These are phyloP conservation scores for Drosophila kambysellisi DNA, from an alignment of 2,888 invertebrate species.

Conservation along the genomic window DNA sequence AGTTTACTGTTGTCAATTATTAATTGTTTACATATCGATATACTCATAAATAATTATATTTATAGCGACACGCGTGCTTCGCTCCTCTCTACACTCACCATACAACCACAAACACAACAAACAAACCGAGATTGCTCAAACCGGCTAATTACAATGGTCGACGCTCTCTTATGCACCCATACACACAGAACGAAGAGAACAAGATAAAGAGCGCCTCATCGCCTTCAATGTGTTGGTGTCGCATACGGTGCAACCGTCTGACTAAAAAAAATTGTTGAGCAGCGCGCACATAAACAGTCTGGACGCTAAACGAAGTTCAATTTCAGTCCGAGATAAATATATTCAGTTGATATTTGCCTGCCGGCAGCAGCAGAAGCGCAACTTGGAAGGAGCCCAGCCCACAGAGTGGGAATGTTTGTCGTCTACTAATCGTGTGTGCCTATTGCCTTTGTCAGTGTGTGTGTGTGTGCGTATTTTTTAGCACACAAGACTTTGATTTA, in stretches of 20 bases:
- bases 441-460: conserved; percentile 15
- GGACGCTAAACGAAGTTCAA: conserved; percentile 60
- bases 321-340: conserved; percentile 51
- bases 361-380: conserved; percentile 61
- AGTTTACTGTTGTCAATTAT: conserved; percentile 33
- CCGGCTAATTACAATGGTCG: conserved; percentile 51
- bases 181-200: conserved; percentile 28
- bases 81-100: conserved; percentile 13
- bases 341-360: conserved; percentile 67
- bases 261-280: conserved; percentile 40
- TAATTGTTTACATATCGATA: conserved; percentile 25
- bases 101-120: conserved; percentile 24
- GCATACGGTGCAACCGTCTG: conserved; percentile 20
- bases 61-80: conserved; percentile 44
- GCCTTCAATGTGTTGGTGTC: conserved; percentile 29
- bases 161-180: conserved; percentile 32
- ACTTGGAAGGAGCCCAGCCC: conserved; percentile 29
- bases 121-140: conserved; percentile 43
- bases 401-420: conserved; percentile 32
- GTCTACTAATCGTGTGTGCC: conserved; percentile 26
- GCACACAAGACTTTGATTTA: conserved; percentile 43
- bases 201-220: conserved; percentile 1
- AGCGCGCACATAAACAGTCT: conserved; percentile 40
- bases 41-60: conserved; percentile 30
- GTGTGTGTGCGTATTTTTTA: conserved; percentile 26